Evolutionary conservation across 2,888 invertebrate species (phyloP).

Genomic region (Oscheius myriophilus): DNA sequence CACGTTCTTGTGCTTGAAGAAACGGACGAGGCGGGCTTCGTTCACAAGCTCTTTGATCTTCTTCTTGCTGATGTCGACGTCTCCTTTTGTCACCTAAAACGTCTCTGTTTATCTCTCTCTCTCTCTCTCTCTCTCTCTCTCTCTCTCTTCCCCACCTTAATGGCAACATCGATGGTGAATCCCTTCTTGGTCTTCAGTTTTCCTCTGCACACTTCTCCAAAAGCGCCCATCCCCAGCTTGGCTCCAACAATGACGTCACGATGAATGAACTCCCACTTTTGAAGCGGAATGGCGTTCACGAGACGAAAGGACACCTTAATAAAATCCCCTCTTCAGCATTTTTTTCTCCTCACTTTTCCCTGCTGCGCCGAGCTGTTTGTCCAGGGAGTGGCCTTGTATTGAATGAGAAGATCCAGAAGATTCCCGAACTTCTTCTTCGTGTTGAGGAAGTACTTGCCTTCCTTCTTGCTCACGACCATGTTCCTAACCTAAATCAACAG

Average conservation of each 20-base stretch:
- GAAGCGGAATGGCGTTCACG: conserved; percentile 1
- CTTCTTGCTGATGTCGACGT: conserved; percentile 7
- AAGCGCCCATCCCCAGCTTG: conserved; percentile 27
- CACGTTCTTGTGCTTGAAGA: conserved; percentile 18
- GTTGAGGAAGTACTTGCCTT: neutral
- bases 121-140: too few species aligned
- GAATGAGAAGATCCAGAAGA: conserved; percentile 1
- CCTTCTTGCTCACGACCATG: conserved; percentile 2
- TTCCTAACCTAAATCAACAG: neutral
- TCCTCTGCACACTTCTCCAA: conserved; percentile 39
- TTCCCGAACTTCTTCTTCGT: neutral
- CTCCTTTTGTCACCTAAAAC: neutral
- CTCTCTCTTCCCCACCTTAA: conserved; percentile 27
- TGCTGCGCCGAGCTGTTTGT: neutral
- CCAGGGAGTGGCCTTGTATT: conserved; percentile 4
- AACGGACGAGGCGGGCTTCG: conserved; percentile 19
- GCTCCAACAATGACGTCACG: conserved; percentile 16
- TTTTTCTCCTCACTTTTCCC: too few species aligned
- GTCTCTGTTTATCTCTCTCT: too few species aligned
- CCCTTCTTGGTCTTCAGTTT: conserved; percentile 28
- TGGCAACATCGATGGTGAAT: conserved; percentile 30
- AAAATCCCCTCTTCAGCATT: too few species aligned
- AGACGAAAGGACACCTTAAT: conserved; percentile 16
- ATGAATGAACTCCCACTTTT: conserved; percentile 25
- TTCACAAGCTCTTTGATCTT: conserved; percentile 26